Evolutionary conservation across 2,113 vertebrate species (phyloP).

Genomic region (Lophura nycthemera): DNA sequence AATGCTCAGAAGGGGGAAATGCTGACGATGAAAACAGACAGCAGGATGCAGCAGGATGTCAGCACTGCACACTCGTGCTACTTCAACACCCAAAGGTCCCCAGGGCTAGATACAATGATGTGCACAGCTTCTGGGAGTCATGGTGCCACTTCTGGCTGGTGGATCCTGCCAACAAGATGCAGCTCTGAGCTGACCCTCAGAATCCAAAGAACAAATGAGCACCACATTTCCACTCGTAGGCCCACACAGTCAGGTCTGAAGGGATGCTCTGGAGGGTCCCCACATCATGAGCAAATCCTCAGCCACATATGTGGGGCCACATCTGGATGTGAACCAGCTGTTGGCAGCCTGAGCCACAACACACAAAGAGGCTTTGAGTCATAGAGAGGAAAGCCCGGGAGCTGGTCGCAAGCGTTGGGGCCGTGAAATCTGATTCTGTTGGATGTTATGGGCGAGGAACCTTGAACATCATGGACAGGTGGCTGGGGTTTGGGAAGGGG

Average conservation of each 20-base stretch:
- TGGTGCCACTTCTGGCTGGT: background rate
- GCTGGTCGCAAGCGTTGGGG: background rate
- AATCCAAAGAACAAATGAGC: background rate
- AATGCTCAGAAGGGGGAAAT: background rate
- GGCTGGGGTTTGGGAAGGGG: background rate
- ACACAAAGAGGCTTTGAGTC: constrained; percentile 32
- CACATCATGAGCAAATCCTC: background rate
- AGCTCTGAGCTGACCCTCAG: background rate
- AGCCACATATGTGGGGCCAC: background rate
- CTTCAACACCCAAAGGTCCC: background rate
- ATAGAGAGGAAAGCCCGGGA: background rate
- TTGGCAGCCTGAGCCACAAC: background rate
- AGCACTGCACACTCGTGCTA: background rate
- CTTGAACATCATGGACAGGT: background rate
- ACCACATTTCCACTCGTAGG: background rate
- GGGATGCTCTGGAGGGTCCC: background rate
- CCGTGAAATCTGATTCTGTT: background rate
- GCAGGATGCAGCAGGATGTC: background rate
- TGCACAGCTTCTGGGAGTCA: background rate
- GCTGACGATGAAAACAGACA: background rate
- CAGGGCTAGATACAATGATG: fast-evolving
- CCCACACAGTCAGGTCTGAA: background rate
- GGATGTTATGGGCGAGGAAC: background rate
- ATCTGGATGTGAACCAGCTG: constrained; percentile 34
- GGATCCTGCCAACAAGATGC: background rate